A percentile compares a stretch with the other conserved stretches of the same genome.
phyloP scores from a whole-genome alignment of 2,888 invertebrate species.

The Pimpla rufipes region DNA sequence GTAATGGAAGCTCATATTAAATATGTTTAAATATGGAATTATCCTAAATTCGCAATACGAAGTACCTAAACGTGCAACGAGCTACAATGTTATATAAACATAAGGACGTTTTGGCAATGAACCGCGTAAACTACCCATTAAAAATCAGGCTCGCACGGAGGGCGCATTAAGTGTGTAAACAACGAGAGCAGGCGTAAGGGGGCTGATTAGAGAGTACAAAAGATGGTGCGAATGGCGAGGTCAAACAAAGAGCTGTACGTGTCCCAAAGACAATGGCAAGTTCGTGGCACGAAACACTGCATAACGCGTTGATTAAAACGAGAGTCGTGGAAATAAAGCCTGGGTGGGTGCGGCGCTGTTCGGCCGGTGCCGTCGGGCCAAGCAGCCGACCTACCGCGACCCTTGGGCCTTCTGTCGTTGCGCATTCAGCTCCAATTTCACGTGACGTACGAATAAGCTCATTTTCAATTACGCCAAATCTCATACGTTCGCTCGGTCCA shows the following conservation, averaged over 20 bases:
- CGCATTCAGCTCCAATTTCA: conserved; percentile 62
- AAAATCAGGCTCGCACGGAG: conserved; percentile 19
- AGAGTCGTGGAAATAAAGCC: conserved; percentile 81
- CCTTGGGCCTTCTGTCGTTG: conserved; percentile 62
- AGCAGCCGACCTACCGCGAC: conserved; percentile 23
- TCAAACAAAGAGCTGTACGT: conserved; percentile 75
- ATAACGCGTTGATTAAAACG: conserved; percentile 81
- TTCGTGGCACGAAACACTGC: conserved; percentile 73
- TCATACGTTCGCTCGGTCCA: background rate
- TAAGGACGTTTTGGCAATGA: conserved; percentile 1
- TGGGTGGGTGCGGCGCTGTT: conserved; percentile 36
- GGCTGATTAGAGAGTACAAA: conserved; percentile 81
- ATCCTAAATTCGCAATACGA: too few species aligned
- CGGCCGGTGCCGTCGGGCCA: conserved; percentile 35
- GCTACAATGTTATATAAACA: background rate
- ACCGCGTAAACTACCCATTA: conserved; percentile 52
- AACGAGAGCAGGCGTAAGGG: conserved; percentile 77
- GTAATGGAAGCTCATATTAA: too few species aligned
- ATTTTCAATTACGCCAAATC: conserved; percentile 53
- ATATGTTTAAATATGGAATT: too few species aligned
- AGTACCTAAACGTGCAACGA: too few species aligned
- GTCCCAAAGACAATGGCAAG: conserved; percentile 78
- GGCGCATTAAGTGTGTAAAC: conserved; percentile 23
- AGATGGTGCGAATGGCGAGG: conserved; percentile 69
- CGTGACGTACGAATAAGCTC: conserved; percentile 65